phyloP scores from a whole-genome alignment of 2,797 vertebrate species.

The Sylvilagus floridanus region DNA sequence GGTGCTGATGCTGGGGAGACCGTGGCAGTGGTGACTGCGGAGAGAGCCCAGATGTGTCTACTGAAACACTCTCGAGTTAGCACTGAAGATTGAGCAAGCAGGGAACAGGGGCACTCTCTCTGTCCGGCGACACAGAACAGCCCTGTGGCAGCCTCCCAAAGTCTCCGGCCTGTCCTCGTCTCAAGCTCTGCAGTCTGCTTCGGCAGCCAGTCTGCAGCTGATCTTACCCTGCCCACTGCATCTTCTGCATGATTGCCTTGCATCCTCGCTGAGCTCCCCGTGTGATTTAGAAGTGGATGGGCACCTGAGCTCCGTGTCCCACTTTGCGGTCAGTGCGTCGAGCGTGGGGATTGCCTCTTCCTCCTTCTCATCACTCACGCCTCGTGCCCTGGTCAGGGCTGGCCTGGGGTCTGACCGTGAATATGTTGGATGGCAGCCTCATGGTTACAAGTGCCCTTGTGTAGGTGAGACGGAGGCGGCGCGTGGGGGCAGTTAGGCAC shows the following conservation, averaged over 20 bases:
- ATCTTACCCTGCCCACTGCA: fast-evolving
- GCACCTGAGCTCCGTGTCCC: too few species aligned
- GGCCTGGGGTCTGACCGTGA: background rate
- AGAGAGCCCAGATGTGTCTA: background rate
- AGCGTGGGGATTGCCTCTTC: background rate
- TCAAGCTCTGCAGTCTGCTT: background rate
- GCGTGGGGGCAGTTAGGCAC: background rate
- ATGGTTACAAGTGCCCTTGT: fast-evolving
- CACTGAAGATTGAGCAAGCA: background rate
- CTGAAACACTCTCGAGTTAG: background rate
- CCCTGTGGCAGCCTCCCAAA: background rate
- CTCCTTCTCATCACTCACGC: too few species aligned
- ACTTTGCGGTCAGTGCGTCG: background rate
- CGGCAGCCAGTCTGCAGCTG: background rate
- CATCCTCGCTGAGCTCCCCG: background rate
- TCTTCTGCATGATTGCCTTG: background rate
- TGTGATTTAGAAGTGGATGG: too few species aligned
- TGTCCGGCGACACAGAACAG: background rate
- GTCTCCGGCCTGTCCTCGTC: too few species aligned
- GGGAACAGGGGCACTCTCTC: background rate
- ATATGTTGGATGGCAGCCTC: background rate
- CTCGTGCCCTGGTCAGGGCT: background rate
- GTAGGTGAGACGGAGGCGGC: background rate
- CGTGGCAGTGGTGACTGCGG: fast-evolving
- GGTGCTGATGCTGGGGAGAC: fast-evolving